Evolutionary conservation across 1,140 invertebrate genomes (phyloP).

Genomic region (Drosophila tani): DNA sequence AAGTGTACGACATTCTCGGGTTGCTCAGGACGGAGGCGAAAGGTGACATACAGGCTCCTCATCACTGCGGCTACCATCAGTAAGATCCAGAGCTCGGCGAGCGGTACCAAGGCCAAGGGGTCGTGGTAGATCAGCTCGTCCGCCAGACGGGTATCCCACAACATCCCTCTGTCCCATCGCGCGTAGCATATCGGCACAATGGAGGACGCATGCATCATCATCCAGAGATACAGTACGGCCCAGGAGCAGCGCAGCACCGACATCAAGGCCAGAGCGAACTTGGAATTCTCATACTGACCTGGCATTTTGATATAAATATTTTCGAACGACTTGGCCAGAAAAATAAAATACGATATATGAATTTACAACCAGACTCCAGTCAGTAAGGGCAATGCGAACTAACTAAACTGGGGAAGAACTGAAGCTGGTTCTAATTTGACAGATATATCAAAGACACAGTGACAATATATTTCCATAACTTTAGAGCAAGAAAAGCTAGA

Average conservation of each 20-base stretch:
- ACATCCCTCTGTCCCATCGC: not conserved
- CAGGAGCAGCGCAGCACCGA: not conserved
- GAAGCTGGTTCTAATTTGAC: not conserved
- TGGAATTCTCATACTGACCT: not conserved
- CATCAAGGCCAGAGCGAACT: not conserved
- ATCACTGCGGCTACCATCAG: not conserved
- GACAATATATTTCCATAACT: too few relatives aligned
- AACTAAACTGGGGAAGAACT: not conserved
- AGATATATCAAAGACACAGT: not conserved
- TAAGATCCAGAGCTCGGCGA: not conserved
- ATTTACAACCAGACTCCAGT: not conserved
- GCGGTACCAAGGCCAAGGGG: too few relatives aligned
- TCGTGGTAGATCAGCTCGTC: not conserved
- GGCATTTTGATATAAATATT: constrained; percentile 16
- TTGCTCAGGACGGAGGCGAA: not conserved
- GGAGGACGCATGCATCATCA: constrained; percentile 18
- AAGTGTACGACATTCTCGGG: not conserved
- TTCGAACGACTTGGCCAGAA: too few relatives aligned
- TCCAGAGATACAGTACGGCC: constrained; percentile 22
- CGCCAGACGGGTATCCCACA: not conserved
- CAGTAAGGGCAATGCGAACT: not conserved
- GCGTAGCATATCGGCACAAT: not conserved
- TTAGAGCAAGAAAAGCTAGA: not conserved
- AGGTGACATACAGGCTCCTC: not conserved
- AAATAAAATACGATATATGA: not conserved